phyloP scores from a whole-genome alignment of 2,888 invertebrate genomes.

The Sisyra nigra region DNA sequence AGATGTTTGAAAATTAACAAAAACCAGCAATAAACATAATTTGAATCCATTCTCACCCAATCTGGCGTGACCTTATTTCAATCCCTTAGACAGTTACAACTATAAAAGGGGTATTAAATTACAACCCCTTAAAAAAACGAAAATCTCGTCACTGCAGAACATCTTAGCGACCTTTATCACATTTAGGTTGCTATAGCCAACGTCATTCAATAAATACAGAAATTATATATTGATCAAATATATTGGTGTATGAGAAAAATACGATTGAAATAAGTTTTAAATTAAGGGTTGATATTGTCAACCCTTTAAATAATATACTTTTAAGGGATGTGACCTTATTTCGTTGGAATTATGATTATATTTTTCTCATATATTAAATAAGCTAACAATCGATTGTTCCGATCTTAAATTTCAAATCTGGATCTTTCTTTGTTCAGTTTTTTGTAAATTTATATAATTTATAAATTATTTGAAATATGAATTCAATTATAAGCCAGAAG shows the following conservation, averaged over 20 bases:
- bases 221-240: background rate
- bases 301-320: conserved; percentile 18
- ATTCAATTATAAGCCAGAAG: too few relatives aligned
- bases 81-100: conserved; percentile 26
- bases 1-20: background rate
- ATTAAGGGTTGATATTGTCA: conserved; percentile 28
- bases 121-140: conserved; percentile 21
- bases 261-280: conserved; percentile 27
- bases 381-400: too few relatives aligned
- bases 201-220: background rate
- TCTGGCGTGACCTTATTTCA: conserved; percentile 24
- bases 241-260: conserved; percentile 20
- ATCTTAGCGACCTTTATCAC: conserved; percentile 18
- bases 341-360: background rate
- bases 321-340: conserved; percentile 20
- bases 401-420: too few relatives aligned
- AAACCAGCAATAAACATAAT: conserved; percentile 5
- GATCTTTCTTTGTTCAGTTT: too few relatives aligned
- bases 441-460: too few relatives aligned
- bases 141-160: conserved; percentile 21
- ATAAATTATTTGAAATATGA: too few relatives aligned
- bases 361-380: conserved; percentile 2
- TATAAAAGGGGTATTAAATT: conserved; percentile 29
- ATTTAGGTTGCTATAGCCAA: too few relatives aligned
- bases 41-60: conserved; percentile 18